A percentile compares a stretch with the other conserved stretches of the same genome.
phyloP scores from a whole-genome alignment of 2,113 vertebrate genomes.

The Neomonachus schauinslandi region DNA sequence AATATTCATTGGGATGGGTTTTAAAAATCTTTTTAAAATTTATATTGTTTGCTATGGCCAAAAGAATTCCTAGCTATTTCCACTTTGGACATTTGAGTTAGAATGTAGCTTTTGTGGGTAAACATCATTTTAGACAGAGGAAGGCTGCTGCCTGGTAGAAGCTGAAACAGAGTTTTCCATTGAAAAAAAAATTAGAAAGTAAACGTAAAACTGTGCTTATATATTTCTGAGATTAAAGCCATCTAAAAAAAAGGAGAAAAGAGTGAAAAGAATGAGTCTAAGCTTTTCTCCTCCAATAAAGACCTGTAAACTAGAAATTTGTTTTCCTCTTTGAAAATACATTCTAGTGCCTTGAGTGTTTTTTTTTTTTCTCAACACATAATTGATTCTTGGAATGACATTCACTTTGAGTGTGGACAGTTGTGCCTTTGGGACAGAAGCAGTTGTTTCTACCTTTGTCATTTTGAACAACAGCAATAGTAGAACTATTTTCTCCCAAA shows the following conservation, averaged over 20 bases:
- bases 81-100: not conserved
- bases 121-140: not conserved
- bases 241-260: not conserved
- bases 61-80: constrained; percentile 34
- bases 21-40: not conserved
- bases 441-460: constrained; percentile 39
- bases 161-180: not conserved
- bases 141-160: not conserved
- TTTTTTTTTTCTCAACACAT: constrained; percentile 11
- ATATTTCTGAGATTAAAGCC: constrained; percentile 24
- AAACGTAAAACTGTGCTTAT: not conserved
- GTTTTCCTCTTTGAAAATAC: constrained; percentile 36
- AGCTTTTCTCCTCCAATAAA: constrained; percentile 29
- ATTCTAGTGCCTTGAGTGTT: constrained; percentile 41
- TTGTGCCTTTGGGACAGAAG: constrained; percentile 43
- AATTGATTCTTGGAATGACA: constrained; percentile 56
- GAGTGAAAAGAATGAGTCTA: not conserved
- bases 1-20: not conserved
- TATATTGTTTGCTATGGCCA: not conserved
- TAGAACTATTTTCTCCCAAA: constrained; percentile 33
- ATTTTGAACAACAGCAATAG: constrained; percentile 43
- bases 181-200: not conserved
- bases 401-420: constrained; percentile 44
- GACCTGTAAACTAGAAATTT: constrained; percentile 47
- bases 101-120: not conserved